Conservation (phyloP, 2,888 invertebrate genomes). For the Stenodera caucasica region DNA sequence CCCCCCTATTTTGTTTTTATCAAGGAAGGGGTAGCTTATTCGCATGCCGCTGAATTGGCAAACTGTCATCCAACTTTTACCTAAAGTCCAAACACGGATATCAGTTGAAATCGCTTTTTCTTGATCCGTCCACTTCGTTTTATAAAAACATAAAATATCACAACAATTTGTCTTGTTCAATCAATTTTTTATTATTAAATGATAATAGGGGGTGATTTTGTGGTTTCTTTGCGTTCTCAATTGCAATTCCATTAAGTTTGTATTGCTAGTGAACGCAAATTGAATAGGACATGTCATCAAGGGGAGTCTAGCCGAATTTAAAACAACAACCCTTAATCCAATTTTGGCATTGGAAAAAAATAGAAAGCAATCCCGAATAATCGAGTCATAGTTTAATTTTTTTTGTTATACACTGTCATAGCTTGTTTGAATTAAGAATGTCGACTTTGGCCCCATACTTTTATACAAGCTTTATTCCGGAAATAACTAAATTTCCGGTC, state of each 20-base stretch:
- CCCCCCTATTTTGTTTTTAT: too few species aligned
- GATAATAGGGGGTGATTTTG: background rate
- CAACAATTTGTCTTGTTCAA: background rate
- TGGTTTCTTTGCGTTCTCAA: background rate
- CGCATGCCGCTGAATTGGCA: conserved; percentile 49
- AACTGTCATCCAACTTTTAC: conserved; percentile 38
- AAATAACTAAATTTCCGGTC: conserved; percentile 46
- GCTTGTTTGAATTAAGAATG: conserved; percentile 17
- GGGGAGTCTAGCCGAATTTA: background rate
- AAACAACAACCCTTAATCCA: conserved; percentile 1
- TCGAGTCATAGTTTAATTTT: conserved; percentile 18
- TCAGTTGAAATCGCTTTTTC: background rate
- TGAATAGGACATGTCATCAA: background rate
- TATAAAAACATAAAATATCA: background rate
- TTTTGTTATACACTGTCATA: conserved; percentile 17
- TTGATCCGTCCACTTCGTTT: background rate
- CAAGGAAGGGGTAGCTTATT: conserved; percentile 39
- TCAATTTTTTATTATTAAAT: too few species aligned
- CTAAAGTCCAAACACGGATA: background rate
- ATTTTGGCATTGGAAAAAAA: background rate
- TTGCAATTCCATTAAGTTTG: background rate
- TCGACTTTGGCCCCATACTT: background rate
- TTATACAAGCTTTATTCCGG: conserved; percentile 40
- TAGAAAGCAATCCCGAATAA: conserved; percentile 20
- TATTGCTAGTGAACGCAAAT: background rate